Evolutionary conservation across 2,113 vertebrate species (phyloP), one percentile per base, ranked within the genome.

Genomic region (Cacatua alba): DNA sequence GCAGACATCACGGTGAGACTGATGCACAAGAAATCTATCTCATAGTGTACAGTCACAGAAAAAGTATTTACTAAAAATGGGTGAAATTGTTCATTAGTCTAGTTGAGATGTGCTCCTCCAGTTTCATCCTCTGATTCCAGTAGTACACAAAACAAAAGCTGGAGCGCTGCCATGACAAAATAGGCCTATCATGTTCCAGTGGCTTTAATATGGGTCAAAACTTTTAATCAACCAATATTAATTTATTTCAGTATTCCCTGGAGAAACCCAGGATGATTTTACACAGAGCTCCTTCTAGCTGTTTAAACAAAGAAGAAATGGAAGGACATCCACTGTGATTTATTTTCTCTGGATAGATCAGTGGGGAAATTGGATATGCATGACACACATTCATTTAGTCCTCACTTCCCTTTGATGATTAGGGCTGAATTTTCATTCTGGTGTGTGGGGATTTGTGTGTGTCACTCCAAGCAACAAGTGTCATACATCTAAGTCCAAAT

Each of bases 371-470:
- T 87, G 81, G 92, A 96, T 97, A 96, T 0, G 60, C 94, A 93
- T 96, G 92, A 85, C 96, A 97, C 60, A 25, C 88, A 96, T 96
- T 90, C 91, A 88, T 93, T 96, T 94, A 92, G 96, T 80, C 79
- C 92, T 94, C 93, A 94, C 92, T 96, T 97, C 81, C 92, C 96
- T 97, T 97, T 97, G 96, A 97, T 97, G 96, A 97, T 96, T 92
- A 94, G 63, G 88, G 86, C 76, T 96, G 94, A 97, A 94, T 97
- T 97, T 97, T 96, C 87, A 17, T 94, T 94, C 94, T 88, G 92
- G 82, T 94, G 23, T 75, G 65, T 60, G 86, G 85, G 94, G 96
- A 97, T 97, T 97, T 97, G 90, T 89, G 59, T 43, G 55, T 96
- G 95, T 90, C 96, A 89, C 88, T 97, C 90, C 81, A 87, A 93